These are phyloP conservation scores for Plodia interpunctella DNA, from an alignment of 1,140 invertebrate species.

Conservation along the genomic window DNA sequence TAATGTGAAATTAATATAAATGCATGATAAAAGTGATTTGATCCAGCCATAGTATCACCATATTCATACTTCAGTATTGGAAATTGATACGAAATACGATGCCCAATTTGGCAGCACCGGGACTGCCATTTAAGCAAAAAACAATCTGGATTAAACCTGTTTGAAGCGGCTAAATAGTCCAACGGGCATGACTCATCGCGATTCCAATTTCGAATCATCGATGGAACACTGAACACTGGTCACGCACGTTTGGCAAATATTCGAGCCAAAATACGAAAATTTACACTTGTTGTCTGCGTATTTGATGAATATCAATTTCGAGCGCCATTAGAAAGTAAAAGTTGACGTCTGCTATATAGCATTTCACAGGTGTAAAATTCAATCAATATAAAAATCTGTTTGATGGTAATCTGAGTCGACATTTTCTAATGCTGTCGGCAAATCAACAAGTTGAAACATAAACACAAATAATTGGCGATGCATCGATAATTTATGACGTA, in stretches of 20 bases:
- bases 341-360: neutral
- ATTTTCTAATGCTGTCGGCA: slow-evolving; percentile 1
- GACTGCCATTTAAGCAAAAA: neutral
- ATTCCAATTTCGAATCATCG: slow-evolving; percentile 19
- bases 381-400: neutral
- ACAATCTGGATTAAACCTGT: slow-evolving; percentile 4
- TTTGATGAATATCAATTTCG: neutral
- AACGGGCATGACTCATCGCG: slow-evolving; percentile 19
- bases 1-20: neutral
- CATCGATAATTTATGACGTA: neutral
- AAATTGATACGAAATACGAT: neutral
- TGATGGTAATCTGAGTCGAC: neutral
- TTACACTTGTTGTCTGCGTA: neutral
- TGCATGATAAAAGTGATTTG: no score
- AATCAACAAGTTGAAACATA: slow-evolving; percentile 7
- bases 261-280: neutral
- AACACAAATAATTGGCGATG: neutral
- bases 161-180: slow-evolving; percentile 1
- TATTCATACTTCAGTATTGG: neutral
- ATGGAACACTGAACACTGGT: neutral
- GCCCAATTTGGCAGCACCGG: neutral
- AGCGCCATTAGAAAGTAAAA: neutral
- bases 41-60: neutral
- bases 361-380: neutral
- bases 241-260: slow-evolving; percentile 6